Base-by-base conservation (phyloP, 1,140 invertebrate genomes). In the Chironomus tepperi region DNA sequence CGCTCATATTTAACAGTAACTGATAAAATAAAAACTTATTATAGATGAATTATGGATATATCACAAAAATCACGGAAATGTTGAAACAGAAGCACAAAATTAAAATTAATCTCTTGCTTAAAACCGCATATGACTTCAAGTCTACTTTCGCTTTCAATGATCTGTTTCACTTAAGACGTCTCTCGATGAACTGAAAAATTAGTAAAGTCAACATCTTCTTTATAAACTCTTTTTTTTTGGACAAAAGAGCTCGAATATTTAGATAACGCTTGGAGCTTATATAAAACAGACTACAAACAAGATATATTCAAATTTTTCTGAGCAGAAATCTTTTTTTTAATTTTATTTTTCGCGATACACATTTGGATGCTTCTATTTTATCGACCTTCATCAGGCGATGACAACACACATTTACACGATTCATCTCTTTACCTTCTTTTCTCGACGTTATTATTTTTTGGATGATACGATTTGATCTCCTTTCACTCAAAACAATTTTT, bases 121-220 rank as follows among this genome's bases (percentile, higher is more conserved):
- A 57, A 57, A n/a, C 9, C 12, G n/a, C 47, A 34, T 34, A 34
- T 34, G 24, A 34, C 24, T 34, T 34, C 24, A 34, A 34, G 24
- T 34, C 24, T 34, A 57, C 47, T 57, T 57, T 57, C 47, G 47
- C 12, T 57, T 57, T 57, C 47, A 70, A 70, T 70, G 65, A 70
- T 70, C 65, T 21, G 65, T 19, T 19, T 70, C 8, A 18, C 16
- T 70, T 18, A 21, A 70, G 18, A 70, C 16, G 65, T 21, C 16
- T 21, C 16, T 19, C 9, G 65, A 70, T 70, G 65, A 70, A 70
- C 65, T 70, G 19, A 70, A 70, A 70, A 70, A 70, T 70, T 70
- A 70, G 65, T 70, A 70, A 18, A 19, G 65, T 70, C 65, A 70
- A 70, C 65, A 70, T 70, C 65, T 70, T 70, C 65, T 70, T 70